Evolutionary conservation across 2,888 invertebrate species (phyloP), one percentile per base, ranked within the genome.

Genomic region (Lasioglossum villosulum): DNA sequence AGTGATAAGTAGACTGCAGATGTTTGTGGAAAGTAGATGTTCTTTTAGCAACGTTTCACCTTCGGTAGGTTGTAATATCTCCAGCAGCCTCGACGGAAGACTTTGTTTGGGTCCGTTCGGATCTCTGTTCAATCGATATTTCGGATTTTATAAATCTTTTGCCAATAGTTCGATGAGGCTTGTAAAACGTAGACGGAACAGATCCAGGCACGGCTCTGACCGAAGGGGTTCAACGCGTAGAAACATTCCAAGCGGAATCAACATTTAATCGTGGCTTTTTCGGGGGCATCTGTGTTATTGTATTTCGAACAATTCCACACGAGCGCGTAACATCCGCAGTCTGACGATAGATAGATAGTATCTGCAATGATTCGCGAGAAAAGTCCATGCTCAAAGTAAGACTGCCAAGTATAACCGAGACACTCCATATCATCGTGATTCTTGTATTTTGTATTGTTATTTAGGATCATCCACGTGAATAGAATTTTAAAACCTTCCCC

Each of bases 311-410:
- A n/a, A n/a, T 39, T 37, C n/a, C n/a, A n/a, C 5, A 23, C 4
- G 0, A 70, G 23, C n/a, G 37, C 23, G n/a, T 39, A 12, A 70
- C 23, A 70, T 70, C n/a, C 37, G 70, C 70, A 70, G 39, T 70
- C 39, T 2, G 23, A 2, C 39, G n/a, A 39, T n/a, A 39, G 34
- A 70, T 23, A n/a, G 23, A 39, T 39, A n/a, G 14, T 78, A 59
- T 77, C 63, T 74, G 16, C 74, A 48, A 76, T 59, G 39, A 74
- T 73, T 66, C 73, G 86, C 75, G 82, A 80, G 75, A 74, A 42
- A 42, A 83, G 89, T 89, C 75, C 83, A 92, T 90, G 93, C 93
- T 93, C 93, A 93, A 93, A 88, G 80, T 91, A 92, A 93, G 92
- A 93, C 93, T 93, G 93, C 92, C 93, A 91, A 90, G 79, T 86